A percentile compares a stretch with the other conserved stretches of the same genome.
Evolutionary conservation across 1,140 invertebrate genomes (phyloP).

Genomic region (Temnothorax curvispinosus): DNA sequence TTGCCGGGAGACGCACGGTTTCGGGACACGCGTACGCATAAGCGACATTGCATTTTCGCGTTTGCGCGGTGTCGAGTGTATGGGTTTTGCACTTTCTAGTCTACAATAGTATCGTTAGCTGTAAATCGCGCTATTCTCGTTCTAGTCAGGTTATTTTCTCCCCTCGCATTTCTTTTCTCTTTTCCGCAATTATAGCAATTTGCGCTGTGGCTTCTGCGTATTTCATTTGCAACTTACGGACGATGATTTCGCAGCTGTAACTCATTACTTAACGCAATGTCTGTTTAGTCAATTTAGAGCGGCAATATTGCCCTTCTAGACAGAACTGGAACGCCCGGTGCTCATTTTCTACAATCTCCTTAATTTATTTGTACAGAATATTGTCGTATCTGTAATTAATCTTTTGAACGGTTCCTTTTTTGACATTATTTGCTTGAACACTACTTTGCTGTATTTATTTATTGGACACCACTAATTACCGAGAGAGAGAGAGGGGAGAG

Average conservation of each 20-base stretch:
- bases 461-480: not conserved
- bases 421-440: not conserved
- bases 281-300: not conserved
- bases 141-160: slow-evolving; percentile 64
- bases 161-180: not conserved
- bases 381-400: not conserved
- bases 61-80: not conserved
- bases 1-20: not conserved
- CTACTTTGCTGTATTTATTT: not conserved
- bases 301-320: not conserved
- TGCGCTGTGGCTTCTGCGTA: not conserved
- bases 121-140: slow-evolving; percentile 40
- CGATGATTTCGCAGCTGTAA: not conserved
- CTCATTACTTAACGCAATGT: not conserved
- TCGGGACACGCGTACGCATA: not conserved
- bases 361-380: slow-evolving; percentile 14
- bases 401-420: not conserved
- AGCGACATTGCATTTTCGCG: slow-evolving; percentile 1
- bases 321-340: not conserved
- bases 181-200: not conserved
- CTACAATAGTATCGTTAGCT: slow-evolving; percentile 50
- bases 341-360: not conserved
- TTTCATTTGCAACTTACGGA: not conserved
- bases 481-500: not conserved
- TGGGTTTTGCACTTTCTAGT: slow-evolving; percentile 62